Base-by-base conservation (phyloP, 2,888 invertebrate species). In the Brachycybe producta region DNA sequence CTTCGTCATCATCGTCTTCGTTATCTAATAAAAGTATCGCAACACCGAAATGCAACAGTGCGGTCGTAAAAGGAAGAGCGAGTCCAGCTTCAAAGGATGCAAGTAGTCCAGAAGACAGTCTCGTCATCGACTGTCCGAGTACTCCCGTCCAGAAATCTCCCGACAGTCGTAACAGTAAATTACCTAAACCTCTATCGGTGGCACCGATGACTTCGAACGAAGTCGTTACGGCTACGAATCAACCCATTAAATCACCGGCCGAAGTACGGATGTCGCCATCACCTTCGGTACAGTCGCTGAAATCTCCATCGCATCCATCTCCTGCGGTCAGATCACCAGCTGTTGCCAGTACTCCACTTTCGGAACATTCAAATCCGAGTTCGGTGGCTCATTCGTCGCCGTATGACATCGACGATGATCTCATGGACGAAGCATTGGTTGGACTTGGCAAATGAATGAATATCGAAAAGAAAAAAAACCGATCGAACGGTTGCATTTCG, bases 361-460 rank as follows among this genome's bases (percentile, higher is more conserved):
- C 82, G 24, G 58, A 60, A 43, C 78, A 80, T 58, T 61, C 62
- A 19, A 54, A 52, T 15, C 55, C 57, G 8, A 57, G 56, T 55
- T 57, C 58, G 35, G 49, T 58, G 30, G 52, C 57, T 24, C 62
- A 63, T 51, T 82, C 84, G 5, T 65, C 67, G 2, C 83, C 84
- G 17, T 81, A 82, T 60, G 82, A 84, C 59, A 84, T 86, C 40
- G 88, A 88, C 63, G 88, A 90, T 65, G 88, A 88, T 62, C 76
- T 87, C 19, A 86, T 86, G 83, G 86, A 88, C 66, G 86, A 85
- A 64, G 85, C 85, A 5, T 70, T 87, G 43, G 80, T 84, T 46
- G 83, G 83, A 7, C 74, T 81, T 61, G 80, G 82, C 36, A 82
- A 82, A 74, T 82, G 73, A 59, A 38, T 38, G 27, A 15, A n/a